These are phyloP conservation scores for Cataglyphis cursor DNA, from an alignment of 2,888 invertebrate species.

Conservation along the genomic window DNA sequence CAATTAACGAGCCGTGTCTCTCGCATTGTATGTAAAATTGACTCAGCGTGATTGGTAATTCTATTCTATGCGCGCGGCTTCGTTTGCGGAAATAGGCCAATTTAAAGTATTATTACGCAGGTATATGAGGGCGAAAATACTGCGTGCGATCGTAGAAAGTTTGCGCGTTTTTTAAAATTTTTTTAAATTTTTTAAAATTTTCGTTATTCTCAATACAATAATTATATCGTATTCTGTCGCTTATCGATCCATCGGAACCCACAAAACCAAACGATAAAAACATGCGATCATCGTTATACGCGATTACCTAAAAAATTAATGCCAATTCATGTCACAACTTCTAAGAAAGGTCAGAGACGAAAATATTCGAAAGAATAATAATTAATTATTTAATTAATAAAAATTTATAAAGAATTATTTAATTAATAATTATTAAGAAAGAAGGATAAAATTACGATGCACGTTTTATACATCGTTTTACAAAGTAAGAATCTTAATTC, in stretches of 20 bases:
- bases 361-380: conserved; percentile 35
- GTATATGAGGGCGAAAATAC: conserved; percentile 21
- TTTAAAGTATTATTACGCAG: conserved; percentile 45
- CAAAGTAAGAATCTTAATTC: neutral
- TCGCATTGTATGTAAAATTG: conserved; percentile 35
- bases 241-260: conserved; percentile 51
- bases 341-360: neutral
- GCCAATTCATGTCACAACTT: neutral
- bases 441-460: neutral
- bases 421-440: neutral
- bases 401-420: too few species aligned
- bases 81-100: conserved; percentile 41
- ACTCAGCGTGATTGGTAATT: conserved; percentile 47
- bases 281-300: neutral
- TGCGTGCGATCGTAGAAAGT: conserved; percentile 23
- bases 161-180: conserved; percentile 60
- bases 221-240: conserved; percentile 56
- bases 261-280: conserved; percentile 38
- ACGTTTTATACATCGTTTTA: neutral
- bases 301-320: conserved; percentile 6
- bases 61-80: conserved; percentile 34
- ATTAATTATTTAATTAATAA: conserved; percentile 30
- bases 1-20: conserved; percentile 24
- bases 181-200: neutral
- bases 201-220: conserved; percentile 38